phyloP scores from a whole-genome alignment of 2,797 vertebrate genomes.

The Tokudaia muenninki region DNA sequence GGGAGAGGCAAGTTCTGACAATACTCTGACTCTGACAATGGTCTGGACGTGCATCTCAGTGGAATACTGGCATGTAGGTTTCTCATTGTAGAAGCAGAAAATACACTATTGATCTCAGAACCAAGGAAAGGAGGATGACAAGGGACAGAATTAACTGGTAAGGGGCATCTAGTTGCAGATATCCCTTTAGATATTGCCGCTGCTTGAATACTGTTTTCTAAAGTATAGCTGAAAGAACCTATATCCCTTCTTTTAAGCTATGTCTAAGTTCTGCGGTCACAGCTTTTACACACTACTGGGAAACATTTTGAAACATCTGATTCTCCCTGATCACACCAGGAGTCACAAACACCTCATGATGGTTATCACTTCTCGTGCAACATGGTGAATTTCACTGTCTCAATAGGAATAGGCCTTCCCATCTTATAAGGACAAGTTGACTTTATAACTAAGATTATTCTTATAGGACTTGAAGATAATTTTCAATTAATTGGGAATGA shows the following conservation, averaged over 20 bases:
- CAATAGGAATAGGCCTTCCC: background rate
- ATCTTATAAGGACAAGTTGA: background rate
- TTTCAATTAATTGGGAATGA: slow-evolving; percentile 38
- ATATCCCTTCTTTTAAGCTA: slow-evolving; percentile 19
- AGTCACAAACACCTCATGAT: background rate
- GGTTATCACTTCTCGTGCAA: background rate
- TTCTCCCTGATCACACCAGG: background rate
- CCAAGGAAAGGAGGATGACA: background rate
- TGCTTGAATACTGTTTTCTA: slow-evolving; percentile 22
- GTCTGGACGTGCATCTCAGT: background rate
- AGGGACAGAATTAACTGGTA: background rate
- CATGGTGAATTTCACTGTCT: background rate
- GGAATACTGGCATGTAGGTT: background rate
- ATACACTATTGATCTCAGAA: background rate
- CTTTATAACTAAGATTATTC: background rate
- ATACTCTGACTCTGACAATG: background rate
- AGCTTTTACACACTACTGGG: background rate
- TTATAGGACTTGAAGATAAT: background rate
- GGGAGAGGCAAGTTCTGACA: background rate
- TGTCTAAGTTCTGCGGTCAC: background rate
- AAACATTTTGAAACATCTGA: slow-evolving; percentile 18
- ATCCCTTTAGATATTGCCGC: background rate
- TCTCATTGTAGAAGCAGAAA: background rate
- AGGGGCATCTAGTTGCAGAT: background rate
- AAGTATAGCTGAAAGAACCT: background rate